Conservation (phyloP, 2,797 vertebrate genomes). For the Propithecus deckenii region DNA sequence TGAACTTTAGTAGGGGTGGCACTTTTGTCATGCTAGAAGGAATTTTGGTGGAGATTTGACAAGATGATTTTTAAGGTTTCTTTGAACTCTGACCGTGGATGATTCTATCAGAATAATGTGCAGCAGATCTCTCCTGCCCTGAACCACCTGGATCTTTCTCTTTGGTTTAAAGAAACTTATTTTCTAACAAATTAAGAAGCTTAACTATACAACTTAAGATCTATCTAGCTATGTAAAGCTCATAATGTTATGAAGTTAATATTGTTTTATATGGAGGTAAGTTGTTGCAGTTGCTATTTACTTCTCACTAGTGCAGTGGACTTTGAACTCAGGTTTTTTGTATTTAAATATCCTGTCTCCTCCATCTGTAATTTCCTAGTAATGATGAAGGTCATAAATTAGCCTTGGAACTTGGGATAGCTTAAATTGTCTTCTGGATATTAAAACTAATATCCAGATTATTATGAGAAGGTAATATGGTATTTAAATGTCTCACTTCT, state of each 20-base stretch:
- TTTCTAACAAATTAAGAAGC: neutral
- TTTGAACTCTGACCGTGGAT: neutral
- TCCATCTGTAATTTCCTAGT: neutral
- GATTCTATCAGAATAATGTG: neutral
- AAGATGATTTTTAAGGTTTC: neutral
- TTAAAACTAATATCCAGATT: neutral
- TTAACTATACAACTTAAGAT: neutral
- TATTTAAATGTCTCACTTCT: constrained; percentile 23
- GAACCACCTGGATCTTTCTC: neutral
- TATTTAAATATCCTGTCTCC: neutral
- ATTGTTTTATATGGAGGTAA: neutral
- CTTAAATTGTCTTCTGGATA: constrained; percentile 24
- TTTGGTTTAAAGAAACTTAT: constrained; percentile 36
- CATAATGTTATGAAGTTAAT: neutral
- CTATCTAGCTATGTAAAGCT: neutral
- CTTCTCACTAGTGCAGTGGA: neutral
- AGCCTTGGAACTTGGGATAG: neutral
- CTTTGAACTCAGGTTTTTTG: neutral
- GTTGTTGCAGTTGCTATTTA: neutral
- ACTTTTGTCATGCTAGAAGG: neutral
- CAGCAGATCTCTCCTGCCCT: neutral
- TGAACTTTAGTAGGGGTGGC: neutral
- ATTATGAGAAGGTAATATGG: neutral
- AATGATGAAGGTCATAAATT: neutral
- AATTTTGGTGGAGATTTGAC: neutral